Conservation (phyloP, 1,140 invertebrate species). For the Drosophila repleta region DNA sequence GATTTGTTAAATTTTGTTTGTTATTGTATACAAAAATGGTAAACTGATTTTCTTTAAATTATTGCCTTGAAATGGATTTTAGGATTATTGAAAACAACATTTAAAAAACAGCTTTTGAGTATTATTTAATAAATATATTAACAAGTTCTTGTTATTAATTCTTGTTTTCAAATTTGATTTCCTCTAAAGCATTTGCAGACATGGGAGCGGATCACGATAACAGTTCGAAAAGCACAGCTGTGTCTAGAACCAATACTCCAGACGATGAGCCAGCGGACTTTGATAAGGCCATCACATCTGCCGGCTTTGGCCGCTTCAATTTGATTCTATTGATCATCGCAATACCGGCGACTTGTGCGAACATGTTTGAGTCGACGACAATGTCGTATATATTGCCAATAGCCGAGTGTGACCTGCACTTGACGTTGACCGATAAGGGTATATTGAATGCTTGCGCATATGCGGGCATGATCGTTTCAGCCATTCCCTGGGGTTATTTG, state of each 20-base stretch:
- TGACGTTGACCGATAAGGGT: slow-evolving; percentile 88
- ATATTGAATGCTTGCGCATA: slow-evolving; percentile 88
- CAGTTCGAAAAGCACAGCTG: slow-evolving; percentile 52
- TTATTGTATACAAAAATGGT: too few species aligned
- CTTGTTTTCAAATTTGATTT: neutral
- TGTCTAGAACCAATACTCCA: slow-evolving; percentile 3
- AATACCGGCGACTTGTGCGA: slow-evolving; percentile 87
- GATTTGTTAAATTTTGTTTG: too few species aligned
- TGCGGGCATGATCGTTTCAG: slow-evolving; percentile 92
- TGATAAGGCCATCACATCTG: slow-evolving; percentile 86
- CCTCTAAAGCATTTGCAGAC: slow-evolving; percentile 11
- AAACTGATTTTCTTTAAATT: too few species aligned
- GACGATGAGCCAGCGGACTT: slow-evolving; percentile 85
- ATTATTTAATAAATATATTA: too few species aligned
- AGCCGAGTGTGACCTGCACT: slow-evolving; percentile 89
- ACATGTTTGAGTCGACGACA: slow-evolving; percentile 87
- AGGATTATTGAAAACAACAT: too few species aligned
- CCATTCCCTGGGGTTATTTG: slow-evolving; percentile 92
- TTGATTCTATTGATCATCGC: slow-evolving; percentile 86
- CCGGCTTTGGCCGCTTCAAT: slow-evolving; percentile 89
- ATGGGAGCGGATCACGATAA: slow-evolving; percentile 37
- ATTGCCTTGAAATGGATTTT: too few species aligned
- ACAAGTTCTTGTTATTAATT: too few species aligned
- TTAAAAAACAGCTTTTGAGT: too few species aligned
- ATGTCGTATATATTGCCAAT: slow-evolving; percentile 89